Conservation (phyloP, 2,888 invertebrate species). For the Monochamus alternatus region DNA sequence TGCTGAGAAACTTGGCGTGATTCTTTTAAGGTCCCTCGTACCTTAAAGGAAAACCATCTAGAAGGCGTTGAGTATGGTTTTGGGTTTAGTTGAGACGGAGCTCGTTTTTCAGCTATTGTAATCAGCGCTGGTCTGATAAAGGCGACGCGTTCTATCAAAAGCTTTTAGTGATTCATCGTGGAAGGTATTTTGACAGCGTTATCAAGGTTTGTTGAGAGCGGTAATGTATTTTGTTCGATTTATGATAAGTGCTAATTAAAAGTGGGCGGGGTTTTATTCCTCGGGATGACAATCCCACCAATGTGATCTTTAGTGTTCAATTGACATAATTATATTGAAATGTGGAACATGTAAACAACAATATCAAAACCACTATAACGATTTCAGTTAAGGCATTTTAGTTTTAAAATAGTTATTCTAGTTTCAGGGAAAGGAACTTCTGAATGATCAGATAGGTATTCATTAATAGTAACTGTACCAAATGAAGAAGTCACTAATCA, state of each 20-base stretch:
- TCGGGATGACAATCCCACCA: background rate
- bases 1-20: too few species aligned
- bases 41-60: background rate
- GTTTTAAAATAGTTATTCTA: too few species aligned
- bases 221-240: constrained; percentile 24
- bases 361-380: too few species aligned
- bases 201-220: constrained; percentile 3
- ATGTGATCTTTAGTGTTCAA: too few species aligned
- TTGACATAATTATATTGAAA: too few species aligned
- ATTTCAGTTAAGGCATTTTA: too few species aligned
- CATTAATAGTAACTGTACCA: too few species aligned
- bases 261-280: constrained; percentile 3
- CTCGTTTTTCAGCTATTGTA: constrained; percentile 11
- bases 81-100: constrained; percentile 1
- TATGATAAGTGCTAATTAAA: constrained; percentile 25
- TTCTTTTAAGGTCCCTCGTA: background rate
- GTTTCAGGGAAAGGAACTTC: too few species aligned
- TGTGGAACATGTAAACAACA: too few species aligned
- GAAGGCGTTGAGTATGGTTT: constrained; percentile 1
- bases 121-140: constrained; percentile 14
- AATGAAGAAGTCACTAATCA: too few species aligned
- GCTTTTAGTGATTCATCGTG: constrained; percentile 34
- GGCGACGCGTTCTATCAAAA: constrained; percentile 13
- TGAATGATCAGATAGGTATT: too few species aligned
- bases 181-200: constrained; percentile 20